Conservation (phyloP, 2,888 invertebrate genomes). For the Elysia crispata region DNA sequence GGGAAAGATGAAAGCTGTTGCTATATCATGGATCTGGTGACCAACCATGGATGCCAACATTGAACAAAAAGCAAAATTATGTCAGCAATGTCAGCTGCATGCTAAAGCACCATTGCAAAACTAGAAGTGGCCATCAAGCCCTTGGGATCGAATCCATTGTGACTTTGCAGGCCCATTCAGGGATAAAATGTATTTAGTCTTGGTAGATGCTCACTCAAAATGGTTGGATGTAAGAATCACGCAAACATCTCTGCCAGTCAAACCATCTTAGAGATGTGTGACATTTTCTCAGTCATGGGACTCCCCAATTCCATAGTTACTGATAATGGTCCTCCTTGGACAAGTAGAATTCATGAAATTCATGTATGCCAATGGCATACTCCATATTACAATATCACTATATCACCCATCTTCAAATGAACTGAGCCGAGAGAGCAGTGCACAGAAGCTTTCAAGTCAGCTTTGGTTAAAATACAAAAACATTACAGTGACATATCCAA, state of each 20-base stretch:
- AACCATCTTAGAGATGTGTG: neutral
- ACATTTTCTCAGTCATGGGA: neutral
- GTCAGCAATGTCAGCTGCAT: slow-evolving; percentile 51
- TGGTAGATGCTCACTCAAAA: neutral
- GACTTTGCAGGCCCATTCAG: slow-evolving; percentile 60
- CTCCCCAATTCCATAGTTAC: slow-evolving; percentile 46
- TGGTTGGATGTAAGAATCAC: neutral
- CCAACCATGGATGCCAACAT: slow-evolving; percentile 22
- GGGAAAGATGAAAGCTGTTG: slow-evolving; percentile 44
- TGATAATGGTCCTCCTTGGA: slow-evolving; percentile 55
- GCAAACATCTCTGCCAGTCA: neutral
- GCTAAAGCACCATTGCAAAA: slow-evolving; percentile 58
- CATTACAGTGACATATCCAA: no score
- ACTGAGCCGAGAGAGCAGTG: slow-evolving; percentile 51
- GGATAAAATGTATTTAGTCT: slow-evolving; percentile 55
- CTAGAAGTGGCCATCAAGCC: slow-evolving; percentile 59
- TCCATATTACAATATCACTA: slow-evolving; percentile 52
- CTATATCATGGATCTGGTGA: slow-evolving; percentile 28
- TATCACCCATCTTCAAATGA: slow-evolving; percentile 55
- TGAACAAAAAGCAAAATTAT: slow-evolving; percentile 10
- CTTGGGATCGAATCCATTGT: slow-evolving; percentile 64
- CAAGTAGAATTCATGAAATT: slow-evolving; percentile 50
- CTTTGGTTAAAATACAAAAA: slow-evolving; percentile 6
- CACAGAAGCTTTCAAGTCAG: slow-evolving; percentile 54
- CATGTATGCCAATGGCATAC: slow-evolving; percentile 50